Conservation (phyloP, 2,888 invertebrate species). For the Taphrorychus bicolor region DNA sequence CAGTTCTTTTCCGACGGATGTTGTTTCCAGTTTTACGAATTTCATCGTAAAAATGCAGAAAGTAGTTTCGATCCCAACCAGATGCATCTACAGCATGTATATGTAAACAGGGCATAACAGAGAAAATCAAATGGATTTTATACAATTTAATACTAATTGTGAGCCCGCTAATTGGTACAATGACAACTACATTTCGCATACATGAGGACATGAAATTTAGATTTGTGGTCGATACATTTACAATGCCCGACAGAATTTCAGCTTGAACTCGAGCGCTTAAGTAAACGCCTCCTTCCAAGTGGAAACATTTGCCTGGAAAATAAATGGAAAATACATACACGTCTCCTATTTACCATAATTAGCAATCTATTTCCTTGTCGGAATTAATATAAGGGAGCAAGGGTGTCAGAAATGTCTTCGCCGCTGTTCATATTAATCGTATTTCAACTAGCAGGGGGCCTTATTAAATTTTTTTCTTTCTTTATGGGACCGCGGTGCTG, state of each 20-base stretch:
- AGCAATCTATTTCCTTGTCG: slow-evolving; percentile 20
- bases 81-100: too few relatives aligned
- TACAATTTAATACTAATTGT: not conserved
- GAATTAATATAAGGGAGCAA: slow-evolving; percentile 14
- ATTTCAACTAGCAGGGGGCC: not conserved
- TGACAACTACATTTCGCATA: too few relatives aligned
- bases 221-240: too few relatives aligned
- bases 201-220: too few relatives aligned
- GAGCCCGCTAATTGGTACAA: not conserved
- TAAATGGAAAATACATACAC: slow-evolving; percentile 16
- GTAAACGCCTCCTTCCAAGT: not conserved
- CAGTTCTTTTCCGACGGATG: not conserved
- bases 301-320: slow-evolving; percentile 4
- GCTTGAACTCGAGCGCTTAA: too few relatives aligned
- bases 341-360: slow-evolving; percentile 17
- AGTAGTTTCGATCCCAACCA: too few relatives aligned
- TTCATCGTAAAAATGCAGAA: too few relatives aligned
- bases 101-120: too few relatives aligned
- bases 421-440: slow-evolving; percentile 12
- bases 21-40: too few relatives aligned
- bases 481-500: not conserved
- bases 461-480: slow-evolving; percentile 16
- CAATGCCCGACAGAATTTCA: too few relatives aligned
- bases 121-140: not conserved
- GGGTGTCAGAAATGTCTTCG: slow-evolving; percentile 17